phyloP scores from a whole-genome alignment of 2,113 vertebrate genomes.

The Fulmarus glacialis region DNA sequence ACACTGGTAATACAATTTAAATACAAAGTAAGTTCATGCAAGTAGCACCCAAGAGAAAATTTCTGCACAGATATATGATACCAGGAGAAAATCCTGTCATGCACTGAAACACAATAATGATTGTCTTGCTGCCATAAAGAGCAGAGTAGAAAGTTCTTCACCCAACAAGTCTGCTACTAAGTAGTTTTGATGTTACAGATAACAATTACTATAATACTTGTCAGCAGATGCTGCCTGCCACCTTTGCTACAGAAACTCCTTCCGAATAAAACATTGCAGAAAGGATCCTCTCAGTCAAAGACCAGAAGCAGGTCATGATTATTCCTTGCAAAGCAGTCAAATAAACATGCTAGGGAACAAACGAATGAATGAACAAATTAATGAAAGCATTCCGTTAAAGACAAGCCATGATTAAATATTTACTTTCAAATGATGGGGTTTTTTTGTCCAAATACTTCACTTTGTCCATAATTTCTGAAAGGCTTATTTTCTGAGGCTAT shows the following conservation, averaged over 20 bases:
- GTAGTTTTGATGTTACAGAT: background rate
- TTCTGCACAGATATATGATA: background rate
- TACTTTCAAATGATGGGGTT: background rate
- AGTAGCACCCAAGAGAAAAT: background rate
- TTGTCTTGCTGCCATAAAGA: background rate
- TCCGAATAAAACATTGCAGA: background rate
- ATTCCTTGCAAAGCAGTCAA: background rate
- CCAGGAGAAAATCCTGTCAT: background rate
- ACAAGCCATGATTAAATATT: background rate
- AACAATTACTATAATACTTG: background rate
- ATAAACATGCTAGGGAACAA: background rate
- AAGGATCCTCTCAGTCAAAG: background rate
- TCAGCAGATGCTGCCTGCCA: background rate
- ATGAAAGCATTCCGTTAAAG: background rate
- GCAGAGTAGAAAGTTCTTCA: background rate
- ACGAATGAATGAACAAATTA: background rate
- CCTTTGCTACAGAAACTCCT: background rate
- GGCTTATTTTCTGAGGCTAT: background rate
- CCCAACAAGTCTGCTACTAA: background rate
- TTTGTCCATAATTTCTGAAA: background rate
- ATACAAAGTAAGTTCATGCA: background rate
- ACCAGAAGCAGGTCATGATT: background rate
- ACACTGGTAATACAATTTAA: background rate
- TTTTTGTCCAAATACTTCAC: background rate
- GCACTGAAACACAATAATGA: background rate